phyloP scores from a whole-genome alignment of 2,797 vertebrate genomes.

The Hoplostethus atlanticus region DNA sequence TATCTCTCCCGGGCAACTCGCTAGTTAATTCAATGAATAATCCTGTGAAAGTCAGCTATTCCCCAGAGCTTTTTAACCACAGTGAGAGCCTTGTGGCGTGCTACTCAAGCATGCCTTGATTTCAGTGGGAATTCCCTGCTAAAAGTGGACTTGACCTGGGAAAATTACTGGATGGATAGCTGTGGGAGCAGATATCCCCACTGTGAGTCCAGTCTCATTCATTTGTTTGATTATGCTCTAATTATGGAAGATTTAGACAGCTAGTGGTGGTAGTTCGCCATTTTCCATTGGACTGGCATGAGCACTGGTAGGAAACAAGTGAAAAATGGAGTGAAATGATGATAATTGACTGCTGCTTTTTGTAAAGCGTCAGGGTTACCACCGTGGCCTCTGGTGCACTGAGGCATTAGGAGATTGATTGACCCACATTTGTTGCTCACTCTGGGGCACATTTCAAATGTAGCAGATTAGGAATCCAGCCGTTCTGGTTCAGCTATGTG shows the following conservation, averaged over 20 bases:
- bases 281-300: not conserved
- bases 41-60: not conserved
- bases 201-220: too few relatives aligned
- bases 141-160: not conserved
- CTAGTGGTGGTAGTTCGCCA: not conserved
- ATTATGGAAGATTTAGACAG: not conserved
- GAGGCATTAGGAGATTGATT: slow-evolving; percentile 45
- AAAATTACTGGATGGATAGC: not conserved
- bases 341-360: not conserved
- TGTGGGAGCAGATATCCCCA: too few relatives aligned
- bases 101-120: not conserved
- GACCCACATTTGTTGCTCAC: slow-evolving; percentile 58
- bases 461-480: slow-evolving; percentile 33
- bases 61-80: not conserved
- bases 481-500: slow-evolving; percentile 47
- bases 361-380: not conserved
- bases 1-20: not conserved
- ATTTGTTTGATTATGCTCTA: not conserved
- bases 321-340: not conserved
- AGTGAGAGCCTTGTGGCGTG: not conserved
- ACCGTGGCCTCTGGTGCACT: slow-evolving; percentile 19
- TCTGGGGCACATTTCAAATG: slow-evolving; percentile 8
- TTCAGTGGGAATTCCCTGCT: not conserved
- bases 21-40: not conserved
- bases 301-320: not conserved